These are phyloP conservation scores for Ligdia adustata DNA, from an alignment of 2,888 invertebrate species.

Conservation along the genomic window DNA sequence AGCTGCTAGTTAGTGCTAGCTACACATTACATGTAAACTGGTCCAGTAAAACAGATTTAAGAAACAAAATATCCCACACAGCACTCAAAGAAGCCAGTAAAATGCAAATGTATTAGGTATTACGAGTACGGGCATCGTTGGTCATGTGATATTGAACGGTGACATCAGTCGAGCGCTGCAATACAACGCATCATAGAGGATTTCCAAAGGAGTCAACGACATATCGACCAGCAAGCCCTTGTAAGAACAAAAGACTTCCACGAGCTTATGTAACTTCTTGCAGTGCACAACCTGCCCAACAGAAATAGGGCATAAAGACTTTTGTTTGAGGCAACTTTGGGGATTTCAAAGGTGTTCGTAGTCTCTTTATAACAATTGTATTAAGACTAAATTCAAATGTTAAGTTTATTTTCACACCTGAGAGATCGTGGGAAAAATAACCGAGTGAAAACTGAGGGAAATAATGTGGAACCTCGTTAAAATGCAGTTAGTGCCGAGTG, in stretches of 20 bases:
- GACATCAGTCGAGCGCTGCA: constrained; percentile 28
- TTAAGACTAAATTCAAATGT: constrained; percentile 7
- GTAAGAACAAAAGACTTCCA: constrained; percentile 10
- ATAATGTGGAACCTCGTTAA: constrained; percentile 25
- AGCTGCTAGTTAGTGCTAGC: too few species aligned
- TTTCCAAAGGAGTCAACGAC: constrained; percentile 19
- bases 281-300: constrained; percentile 12
- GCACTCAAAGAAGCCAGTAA: constrained; percentile 19
- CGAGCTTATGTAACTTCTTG: constrained; percentile 14
- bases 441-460: constrained; percentile 4
- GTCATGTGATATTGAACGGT: constrained; percentile 22
- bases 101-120: constrained; percentile 8
- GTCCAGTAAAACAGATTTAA: constrained; percentile 6
- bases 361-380: constrained; percentile 13
- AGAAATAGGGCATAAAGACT: constrained; percentile 6
- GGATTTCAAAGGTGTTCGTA: constrained; percentile 6
- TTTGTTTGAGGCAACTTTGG: constrained; percentile 6
- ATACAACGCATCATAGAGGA: constrained; percentile 18
- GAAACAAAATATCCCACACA: constrained; percentile 6
- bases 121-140: constrained; percentile 1
- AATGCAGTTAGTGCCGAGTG: constrained; percentile 23
- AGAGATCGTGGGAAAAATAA: not conserved
- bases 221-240: constrained; percentile 14
- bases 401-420: constrained; percentile 4
- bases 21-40: constrained; percentile 3